These are phyloP conservation scores for Limnephilus auricula DNA, from an alignment of 2,888 invertebrate genomes.

Conservation along the genomic window DNA sequence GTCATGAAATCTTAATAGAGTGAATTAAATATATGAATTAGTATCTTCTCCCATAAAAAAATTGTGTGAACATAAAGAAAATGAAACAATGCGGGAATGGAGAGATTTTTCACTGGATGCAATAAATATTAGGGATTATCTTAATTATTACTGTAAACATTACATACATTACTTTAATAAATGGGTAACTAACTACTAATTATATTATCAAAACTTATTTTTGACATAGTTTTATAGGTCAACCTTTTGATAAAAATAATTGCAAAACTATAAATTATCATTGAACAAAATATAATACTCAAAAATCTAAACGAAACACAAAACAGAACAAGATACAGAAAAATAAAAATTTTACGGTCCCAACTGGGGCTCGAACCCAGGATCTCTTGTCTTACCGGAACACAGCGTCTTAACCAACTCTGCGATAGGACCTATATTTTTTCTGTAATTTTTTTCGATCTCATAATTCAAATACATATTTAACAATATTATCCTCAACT, in stretches of 20 bases:
- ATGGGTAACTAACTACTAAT: background rate
- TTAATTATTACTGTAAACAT: background rate
- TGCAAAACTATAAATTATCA: background rate
- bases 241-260: background rate
- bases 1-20: background rate
- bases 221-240: background rate
- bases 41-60: background rate
- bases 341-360: too few species aligned
- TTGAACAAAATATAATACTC: too few species aligned
- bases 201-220: background rate
- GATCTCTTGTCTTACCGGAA: too few species aligned
- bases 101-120: background rate
- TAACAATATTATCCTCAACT: too few species aligned
- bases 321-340: too few species aligned
- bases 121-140: background rate
- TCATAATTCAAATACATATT: too few species aligned
- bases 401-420: too few species aligned
- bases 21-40: background rate
- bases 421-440: too few species aligned
- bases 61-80: background rate
- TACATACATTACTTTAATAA: too few species aligned
- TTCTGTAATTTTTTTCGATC: too few species aligned
- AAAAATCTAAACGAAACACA: too few species aligned
- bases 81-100: background rate
- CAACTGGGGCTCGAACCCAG: too few species aligned